Evolutionary conservation across 2,888 invertebrate genomes (phyloP), one percentile per base, ranked within the genome.

Genomic region (Keiferia lycopersicella): DNA sequence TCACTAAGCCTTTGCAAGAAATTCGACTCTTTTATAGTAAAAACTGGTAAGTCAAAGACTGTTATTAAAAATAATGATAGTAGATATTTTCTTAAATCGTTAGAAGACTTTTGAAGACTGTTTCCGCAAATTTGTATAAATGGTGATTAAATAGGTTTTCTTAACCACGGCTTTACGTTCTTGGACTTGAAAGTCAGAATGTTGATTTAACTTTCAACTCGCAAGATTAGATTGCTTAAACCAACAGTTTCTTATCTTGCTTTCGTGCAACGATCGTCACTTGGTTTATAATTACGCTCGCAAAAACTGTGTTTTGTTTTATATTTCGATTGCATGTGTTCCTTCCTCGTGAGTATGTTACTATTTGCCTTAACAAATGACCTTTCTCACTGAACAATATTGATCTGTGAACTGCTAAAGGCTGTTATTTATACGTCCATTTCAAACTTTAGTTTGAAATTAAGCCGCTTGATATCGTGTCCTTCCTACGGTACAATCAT

Each of bases 1-100:
- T 86, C 84, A 78, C 83, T 66, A 66, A 63, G 67, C 58, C 26
- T 60, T 41, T 60, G 20, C 14, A 56, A 50, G 60, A 50, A 34
- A 61, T 61, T 48, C 45, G 51, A 51, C 6, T 51, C 26, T 11
- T 26, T 16, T 30, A 6, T 45, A 41, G 22, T 45, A 22, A 60
- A 70, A 71, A 76, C 74, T 68, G 74, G 73, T 30, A 34, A 30
- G 64, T 69, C 67, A 7, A 69, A 74, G 67, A 68, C 69, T 76
- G 68, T 74, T 80, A 82, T 83, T 84, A 81, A 81, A 79, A 79
- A 68, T 71, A 76, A 75, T 80, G 79, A 82, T 80, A 61, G 69
- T 63, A 57, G 70, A 69, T 70, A 70, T 82, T 82, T 79, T 73
- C 73, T 73, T 72, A 65, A 69, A 70, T 60, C 67, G 65, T 67